These are phyloP conservation scores for Colossoma macropomum DNA, from an alignment of 2,113 vertebrate species.

Conservation along the genomic window DNA sequence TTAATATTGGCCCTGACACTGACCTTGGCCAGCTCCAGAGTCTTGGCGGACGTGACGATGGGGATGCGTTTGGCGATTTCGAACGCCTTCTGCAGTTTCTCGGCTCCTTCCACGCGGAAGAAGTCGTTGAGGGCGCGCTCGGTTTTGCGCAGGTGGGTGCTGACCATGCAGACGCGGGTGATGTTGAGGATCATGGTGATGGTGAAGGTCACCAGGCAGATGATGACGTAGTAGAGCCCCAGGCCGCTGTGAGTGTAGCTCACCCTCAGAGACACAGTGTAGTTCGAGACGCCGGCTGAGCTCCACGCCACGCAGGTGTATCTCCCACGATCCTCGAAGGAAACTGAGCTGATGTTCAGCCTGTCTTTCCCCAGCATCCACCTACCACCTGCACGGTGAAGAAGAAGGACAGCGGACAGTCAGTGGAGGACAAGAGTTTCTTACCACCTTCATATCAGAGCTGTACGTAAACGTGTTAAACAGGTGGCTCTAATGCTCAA, in stretches of 20 bases:
- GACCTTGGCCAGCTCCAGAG: conserved; percentile 91
- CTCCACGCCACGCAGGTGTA: conserved; percentile 82
- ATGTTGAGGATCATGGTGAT: conserved; percentile 91
- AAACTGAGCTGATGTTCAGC: conserved; percentile 89
- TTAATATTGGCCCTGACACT: not conserved
- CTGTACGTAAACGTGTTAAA: no score
- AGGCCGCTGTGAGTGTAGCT: conserved; percentile 87
- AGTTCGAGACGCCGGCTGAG: conserved; percentile 67
- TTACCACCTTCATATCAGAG: no score
- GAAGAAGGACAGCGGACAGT: no score
- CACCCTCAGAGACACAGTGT: conserved; percentile 87
- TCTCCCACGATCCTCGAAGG: conserved; percentile 87
- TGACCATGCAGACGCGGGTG: conserved; percentile 92
- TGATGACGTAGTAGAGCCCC: conserved; percentile 89
- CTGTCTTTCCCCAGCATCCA: conserved; percentile 79
- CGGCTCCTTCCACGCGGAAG: conserved; percentile 91
- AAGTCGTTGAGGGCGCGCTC: conserved; percentile 95
- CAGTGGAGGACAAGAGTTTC: not conserved
- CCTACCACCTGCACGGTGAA: conserved; percentile 75
- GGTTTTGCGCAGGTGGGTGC: conserved; percentile 91
- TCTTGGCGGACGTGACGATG: conserved; percentile 92
- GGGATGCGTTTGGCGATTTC: conserved; percentile 96
- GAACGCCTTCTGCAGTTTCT: conserved; percentile 95
- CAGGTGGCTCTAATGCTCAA: no score
- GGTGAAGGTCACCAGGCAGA: conserved; percentile 90